These are phyloP conservation scores for Phymatocera aterrima DNA, from an alignment of 2,888 invertebrate genomes.

Conservation along the genomic window DNA sequence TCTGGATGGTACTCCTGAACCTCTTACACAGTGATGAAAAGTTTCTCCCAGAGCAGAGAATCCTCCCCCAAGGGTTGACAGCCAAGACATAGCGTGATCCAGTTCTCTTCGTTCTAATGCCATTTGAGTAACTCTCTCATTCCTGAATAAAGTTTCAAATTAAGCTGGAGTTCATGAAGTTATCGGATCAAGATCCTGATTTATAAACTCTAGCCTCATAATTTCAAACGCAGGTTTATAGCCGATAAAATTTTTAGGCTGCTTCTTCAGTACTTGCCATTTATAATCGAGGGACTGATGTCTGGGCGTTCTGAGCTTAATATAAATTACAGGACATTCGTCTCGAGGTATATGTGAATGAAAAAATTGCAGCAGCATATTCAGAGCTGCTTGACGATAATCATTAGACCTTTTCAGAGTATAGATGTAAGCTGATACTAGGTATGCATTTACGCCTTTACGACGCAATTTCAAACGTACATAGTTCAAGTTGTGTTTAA, in stretches of 20 bases:
- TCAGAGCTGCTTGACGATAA: conserved; percentile 61
- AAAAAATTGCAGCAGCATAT: conserved; percentile 50
- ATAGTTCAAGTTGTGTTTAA: conserved; percentile 2
- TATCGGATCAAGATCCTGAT: too few species aligned
- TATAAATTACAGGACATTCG: conserved; percentile 54
- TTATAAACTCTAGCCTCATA: too few species aligned
- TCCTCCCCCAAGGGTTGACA: conserved; percentile 97
- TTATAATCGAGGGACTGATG: conserved; percentile 83
- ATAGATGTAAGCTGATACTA: conserved; percentile 62
- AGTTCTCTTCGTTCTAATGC: conserved; percentile 84
- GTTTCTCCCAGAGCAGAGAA: conserved; percentile 97
- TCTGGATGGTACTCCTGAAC: neutral
- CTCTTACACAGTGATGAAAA: conserved; percentile 85
- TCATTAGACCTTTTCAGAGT: conserved; percentile 56
- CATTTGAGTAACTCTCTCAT: conserved; percentile 75
- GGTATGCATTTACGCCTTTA: conserved; percentile 62
- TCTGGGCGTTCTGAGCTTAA: conserved; percentile 78
- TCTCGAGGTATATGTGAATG: neutral
- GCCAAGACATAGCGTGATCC: conserved; percentile 93
- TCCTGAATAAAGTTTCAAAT: too few species aligned
- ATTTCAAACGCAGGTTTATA: conserved; percentile 23
- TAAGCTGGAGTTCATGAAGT: too few species aligned
- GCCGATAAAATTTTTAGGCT: neutral
- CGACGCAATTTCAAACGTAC: conserved; percentile 55
- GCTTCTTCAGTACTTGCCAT: conserved; percentile 78